phyloP scores from a whole-genome alignment of 2,888 invertebrate species.

The Anorthoa munda region DNA sequence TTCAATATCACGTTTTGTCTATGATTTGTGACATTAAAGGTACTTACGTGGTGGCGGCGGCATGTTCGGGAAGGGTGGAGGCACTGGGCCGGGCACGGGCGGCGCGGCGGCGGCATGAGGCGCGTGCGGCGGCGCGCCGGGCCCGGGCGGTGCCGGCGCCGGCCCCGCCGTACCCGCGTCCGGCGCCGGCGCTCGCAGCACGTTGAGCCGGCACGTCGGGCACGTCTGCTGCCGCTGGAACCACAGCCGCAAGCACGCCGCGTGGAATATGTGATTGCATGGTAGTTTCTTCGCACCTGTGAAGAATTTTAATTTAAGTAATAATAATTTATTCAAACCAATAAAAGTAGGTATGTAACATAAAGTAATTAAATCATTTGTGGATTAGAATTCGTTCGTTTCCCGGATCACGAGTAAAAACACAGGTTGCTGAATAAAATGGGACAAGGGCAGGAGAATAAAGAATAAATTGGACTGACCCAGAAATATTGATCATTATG shows the following conservation, averaged over 20 bases:
- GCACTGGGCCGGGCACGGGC: slow-evolving; percentile 70
- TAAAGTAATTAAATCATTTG: too few species aligned
- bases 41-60: slow-evolving; percentile 83
- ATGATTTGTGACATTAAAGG: background rate
- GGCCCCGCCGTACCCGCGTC: slow-evolving; percentile 69
- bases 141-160: slow-evolving; percentile 56
- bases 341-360: too few species aligned
- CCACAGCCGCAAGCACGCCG: slow-evolving; percentile 99
- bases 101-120: slow-evolving; percentile 72
- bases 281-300: slow-evolving; percentile 97
- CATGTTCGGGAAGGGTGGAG: slow-evolving; percentile 84
- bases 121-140: slow-evolving; percentile 61
- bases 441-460: background rate
- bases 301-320: too few species aligned
- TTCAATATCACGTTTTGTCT: background rate
- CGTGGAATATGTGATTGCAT: slow-evolving; percentile 99
- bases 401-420: too few species aligned
- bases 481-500: too few species aligned
- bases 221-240: slow-evolving; percentile 99
- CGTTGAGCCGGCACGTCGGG: slow-evolving; percentile 99
- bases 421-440: background rate
- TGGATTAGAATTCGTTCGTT: too few species aligned
- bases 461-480: too few species aligned
- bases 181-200: slow-evolving; percentile 89
- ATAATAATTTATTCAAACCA: too few species aligned